These are phyloP conservation scores for Dorcus parallelipipedus DNA, from an alignment of 2,888 invertebrate genomes.

Conservation along the genomic window DNA sequence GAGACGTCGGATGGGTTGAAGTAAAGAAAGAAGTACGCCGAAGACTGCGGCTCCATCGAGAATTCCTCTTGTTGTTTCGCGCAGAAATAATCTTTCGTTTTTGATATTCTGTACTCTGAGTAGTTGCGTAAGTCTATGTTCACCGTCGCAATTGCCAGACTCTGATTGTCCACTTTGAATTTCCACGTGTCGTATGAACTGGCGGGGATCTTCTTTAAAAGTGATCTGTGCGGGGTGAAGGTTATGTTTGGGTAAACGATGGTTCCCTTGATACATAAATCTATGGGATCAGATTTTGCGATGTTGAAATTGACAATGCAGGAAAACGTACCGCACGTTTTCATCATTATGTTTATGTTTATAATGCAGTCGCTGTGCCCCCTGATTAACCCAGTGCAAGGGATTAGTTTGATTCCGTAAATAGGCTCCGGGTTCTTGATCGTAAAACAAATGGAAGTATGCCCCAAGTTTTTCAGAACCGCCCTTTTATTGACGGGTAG, in stretches of 20 bases:
- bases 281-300: neutral
- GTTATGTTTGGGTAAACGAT: slow-evolving; percentile 10
- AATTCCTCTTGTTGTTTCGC: neutral
- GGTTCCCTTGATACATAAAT: slow-evolving; percentile 3
- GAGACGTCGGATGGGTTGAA: slow-evolving; percentile 3
- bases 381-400: neutral
- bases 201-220: slow-evolving; percentile 10
- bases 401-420: neutral
- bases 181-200: neutral
- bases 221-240: neutral
- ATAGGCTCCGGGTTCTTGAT: neutral
- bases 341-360: neutral
- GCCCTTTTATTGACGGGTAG: neutral
- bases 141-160: neutral
- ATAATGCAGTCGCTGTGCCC: slow-evolving; percentile 3
- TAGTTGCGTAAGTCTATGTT: slow-evolving; percentile 6
- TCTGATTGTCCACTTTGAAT: slow-evolving; percentile 5
- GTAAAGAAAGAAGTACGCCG: slow-evolving; percentile 2
- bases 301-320: slow-evolving; percentile 1
- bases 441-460: neutral
- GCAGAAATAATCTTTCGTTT: neutral
- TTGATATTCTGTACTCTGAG: slow-evolving; percentile 4
- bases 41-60: neutral
- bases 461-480: slow-evolving; percentile 2
- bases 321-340: slow-evolving; percentile 1